Evolutionary conservation across 2,113 vertebrate genomes (phyloP).

Genomic region (Prionailurus bengalensis): DNA sequence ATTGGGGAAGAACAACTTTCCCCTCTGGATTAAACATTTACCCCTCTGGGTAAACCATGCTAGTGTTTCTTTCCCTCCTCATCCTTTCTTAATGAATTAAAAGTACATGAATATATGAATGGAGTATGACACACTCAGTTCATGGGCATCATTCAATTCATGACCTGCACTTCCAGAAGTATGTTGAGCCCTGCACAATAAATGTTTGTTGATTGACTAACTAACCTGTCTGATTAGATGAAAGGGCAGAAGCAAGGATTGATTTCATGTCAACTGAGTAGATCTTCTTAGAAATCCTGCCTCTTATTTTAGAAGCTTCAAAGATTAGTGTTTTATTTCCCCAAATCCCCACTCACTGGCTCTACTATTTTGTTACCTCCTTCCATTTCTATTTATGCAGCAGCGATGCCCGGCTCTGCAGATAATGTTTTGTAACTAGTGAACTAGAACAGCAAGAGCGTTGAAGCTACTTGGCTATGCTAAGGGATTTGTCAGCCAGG

Average conservation of each 20-base stretch:
- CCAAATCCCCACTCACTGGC: not conserved
- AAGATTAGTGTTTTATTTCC: not conserved
- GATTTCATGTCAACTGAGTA: not conserved
- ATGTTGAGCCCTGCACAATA: not conserved
- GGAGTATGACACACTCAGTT: not conserved
- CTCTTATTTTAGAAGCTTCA: constrained; percentile 10
- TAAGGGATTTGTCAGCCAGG: not conserved
- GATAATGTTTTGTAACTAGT: constrained; percentile 61
- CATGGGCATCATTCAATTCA: not conserved
- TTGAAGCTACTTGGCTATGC: not conserved
- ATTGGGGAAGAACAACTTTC: not conserved
- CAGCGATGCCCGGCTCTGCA: not conserved
- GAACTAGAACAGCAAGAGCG: not conserved
- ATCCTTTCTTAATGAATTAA: not conserved
- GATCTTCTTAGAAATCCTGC: not conserved
- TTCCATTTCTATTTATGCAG: not conserved
- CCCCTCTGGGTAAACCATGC: not conserved
- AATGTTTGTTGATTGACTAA: not conserved
- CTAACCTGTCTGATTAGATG: not conserved
- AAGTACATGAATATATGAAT: not conserved
- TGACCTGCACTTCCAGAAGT: not conserved
- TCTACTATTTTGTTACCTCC: not conserved
- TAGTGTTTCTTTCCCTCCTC: not conserved
- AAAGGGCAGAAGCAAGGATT: not conserved
- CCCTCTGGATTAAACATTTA: not conserved